Percentiles rank a stretch among this genome's conserved stretches.
Conservation (phyloP, 2,797 vertebrate species). For the Danio jaintianensis region DNA sequence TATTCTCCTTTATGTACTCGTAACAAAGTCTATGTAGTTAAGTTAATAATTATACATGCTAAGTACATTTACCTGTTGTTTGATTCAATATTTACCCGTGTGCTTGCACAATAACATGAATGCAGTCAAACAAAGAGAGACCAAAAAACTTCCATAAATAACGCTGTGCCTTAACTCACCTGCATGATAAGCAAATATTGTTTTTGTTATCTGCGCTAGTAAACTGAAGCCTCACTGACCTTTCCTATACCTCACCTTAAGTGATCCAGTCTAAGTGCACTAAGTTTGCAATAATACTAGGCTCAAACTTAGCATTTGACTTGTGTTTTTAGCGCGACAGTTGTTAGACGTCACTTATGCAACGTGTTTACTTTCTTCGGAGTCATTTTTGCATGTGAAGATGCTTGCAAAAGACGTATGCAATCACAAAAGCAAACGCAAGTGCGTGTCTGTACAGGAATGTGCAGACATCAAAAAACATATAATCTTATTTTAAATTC, state of each 20-base stretch:
- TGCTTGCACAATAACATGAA: constrained; percentile 15
- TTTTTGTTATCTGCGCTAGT: not conserved
- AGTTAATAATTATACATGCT: constrained; percentile 3
- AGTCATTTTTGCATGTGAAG: not conserved
- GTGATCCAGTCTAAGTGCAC: not conserved
- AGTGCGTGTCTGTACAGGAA: not conserved
- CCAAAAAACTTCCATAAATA: constrained; percentile 8
- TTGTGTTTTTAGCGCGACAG: not conserved
- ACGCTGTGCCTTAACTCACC: not conserved
- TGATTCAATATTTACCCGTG: constrained; percentile 21
- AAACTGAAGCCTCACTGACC: not conserved
- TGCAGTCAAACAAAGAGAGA: constrained; percentile 13
- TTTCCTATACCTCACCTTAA: not conserved
- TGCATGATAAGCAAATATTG: constrained; percentile 3
- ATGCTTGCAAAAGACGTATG: not conserved
- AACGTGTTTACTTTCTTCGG: not conserved
- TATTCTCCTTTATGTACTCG: not conserved
- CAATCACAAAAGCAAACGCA: constrained; percentile 4
- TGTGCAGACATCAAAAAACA: not conserved
- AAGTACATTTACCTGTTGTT: not conserved
- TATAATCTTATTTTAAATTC: constrained; percentile 1
- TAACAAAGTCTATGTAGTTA: constrained; percentile 7
- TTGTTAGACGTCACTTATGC: not conserved
- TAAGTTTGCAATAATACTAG: not conserved
- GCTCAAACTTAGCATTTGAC: not conserved